Base-by-base conservation (phyloP, 2,113 vertebrate genomes). In the human (Homo sapiens) region DNA sequence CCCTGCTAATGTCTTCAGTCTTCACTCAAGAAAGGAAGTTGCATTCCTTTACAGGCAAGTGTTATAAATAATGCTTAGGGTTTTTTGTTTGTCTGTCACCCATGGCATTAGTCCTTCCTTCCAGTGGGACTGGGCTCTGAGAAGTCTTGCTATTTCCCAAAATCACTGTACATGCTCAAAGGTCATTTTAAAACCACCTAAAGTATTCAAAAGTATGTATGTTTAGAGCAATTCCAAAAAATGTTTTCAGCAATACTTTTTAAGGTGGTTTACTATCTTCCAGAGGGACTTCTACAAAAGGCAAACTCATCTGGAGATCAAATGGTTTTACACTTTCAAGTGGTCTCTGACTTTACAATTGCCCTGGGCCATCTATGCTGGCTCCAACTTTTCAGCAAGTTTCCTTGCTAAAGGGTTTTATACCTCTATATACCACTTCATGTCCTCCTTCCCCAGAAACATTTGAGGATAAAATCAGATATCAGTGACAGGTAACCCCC, bases 201-300 rank as follows among this genome's bases (percentile, higher is more conserved):
- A 94, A 93, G 76, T 82, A 93, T 84, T 70, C 55, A 83, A 45
- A 96, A 83, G 3, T 55, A 83, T 27, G 55, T 3, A 30, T 25
- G 82, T 75, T 66, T 72, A 86, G 96, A 96, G 87, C 17, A 88
- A 89, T 89, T 93, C 43, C 43, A 85, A 90, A 72, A 94, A 78
- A 59, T 85, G 20, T 57, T 92, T 95, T 90, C 48, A 50, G 66
- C 30, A 68, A 86, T 57, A 79, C 73, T 96, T 93, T 61, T 89
- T 27, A n/a, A 76, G 76, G n/a, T 40, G 57, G 70, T 91, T 89
- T 91, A 55, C 4, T 64, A 22, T 55, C 72, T 73, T 66, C 25
- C 45, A 78, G 35, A 89, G n/a, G 52, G 38, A 61, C 52, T 80
- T 70, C 22, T 84, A 88, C 66, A 80, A 90, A 94, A 95, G 76